A percentile compares a stretch with the other conserved stretches of the same genome.
phyloP scores from a whole-genome alignment of 1,140 invertebrate genomes.

The Eueides isabella region DNA sequence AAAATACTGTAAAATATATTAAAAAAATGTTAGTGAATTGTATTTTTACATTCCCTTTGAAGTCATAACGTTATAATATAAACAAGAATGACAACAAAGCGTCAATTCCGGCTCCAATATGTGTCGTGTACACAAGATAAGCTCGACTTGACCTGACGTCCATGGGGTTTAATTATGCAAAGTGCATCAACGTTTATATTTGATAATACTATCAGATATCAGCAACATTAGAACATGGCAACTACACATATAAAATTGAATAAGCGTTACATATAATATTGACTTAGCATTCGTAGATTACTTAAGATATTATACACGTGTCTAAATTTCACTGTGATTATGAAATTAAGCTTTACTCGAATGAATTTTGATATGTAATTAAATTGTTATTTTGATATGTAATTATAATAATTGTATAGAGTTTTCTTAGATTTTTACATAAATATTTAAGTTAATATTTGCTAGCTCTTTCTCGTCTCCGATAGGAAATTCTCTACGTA shows the following conservation, averaged over 20 bases:
- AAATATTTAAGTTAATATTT: no score
- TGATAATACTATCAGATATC: not conserved
- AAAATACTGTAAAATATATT: no score
- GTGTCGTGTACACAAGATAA: not conserved
- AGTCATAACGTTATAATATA: not conserved
- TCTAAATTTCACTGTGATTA: no score
- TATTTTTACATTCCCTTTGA: not conserved
- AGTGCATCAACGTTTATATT: conserved; percentile 6
- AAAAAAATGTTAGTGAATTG: no score
- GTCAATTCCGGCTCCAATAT: not conserved
- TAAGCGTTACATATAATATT: not conserved
- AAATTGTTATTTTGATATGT: no score
- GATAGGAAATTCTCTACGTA: conserved; percentile 24
- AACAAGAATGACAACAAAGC: conserved; percentile 2
- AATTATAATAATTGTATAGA: no score
- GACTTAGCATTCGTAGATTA: no score
- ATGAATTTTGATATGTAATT: no score
- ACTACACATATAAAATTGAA: not conserved
- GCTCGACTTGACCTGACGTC: not conserved
- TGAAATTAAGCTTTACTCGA: no score
- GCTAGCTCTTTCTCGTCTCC: not conserved
- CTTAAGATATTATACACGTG: no score
- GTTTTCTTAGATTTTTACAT: no score
- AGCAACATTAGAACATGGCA: not conserved
- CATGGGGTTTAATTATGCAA: conserved; percentile 4